Evolutionary conservation across 2,888 invertebrate genomes (phyloP), one percentile per base, ranked within the genome.

Genomic region (Anticlea derivata): DNA sequence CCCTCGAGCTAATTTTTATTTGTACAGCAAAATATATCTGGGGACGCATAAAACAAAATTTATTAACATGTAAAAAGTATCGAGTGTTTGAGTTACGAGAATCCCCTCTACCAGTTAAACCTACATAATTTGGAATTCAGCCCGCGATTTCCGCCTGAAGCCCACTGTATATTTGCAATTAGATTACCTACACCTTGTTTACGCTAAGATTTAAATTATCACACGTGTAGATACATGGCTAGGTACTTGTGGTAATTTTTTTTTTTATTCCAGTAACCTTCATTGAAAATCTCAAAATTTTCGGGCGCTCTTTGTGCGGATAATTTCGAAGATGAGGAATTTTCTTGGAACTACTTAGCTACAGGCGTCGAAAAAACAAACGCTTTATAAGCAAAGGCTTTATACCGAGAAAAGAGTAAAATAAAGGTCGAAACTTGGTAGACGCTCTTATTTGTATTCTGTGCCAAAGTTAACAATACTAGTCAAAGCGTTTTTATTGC

Each of bases 161-260:
- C 65, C 50, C 27, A 46, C 61, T 65, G 78, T 73, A 75, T 76
- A 78, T 79, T 79, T 78, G 72, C 74, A 78, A 79, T 77, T 78
- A 73, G 70, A 78, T 79, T 78, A 76, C 75, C 61, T 62, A 64
- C 68, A 65, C 54, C 41, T 61, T 49, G 58, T 50, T 56, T 60
- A 60, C 58, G 50, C 50, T 45, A 65, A 67, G 69, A 71, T 77
- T 74, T 65, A 66, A 70, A 70, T 70, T 71, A 70, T 66, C 65
- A 61, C 55, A 63, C 55, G 51, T 58, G 59, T 61, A 61, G 37
- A 17, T 17, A 17, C 17, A 2, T 17, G 17, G 2, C 2, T 2
- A 17, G 49, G 44, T 50, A 54, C 34, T 43, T 35, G 31, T 20
- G 30, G 35, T 30, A 29, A 45, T 20, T 29, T 33, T 13, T 26